phyloP scores from a whole-genome alignment of 2,888 invertebrate species.

The Yponomeuta cagnagella region DNA sequence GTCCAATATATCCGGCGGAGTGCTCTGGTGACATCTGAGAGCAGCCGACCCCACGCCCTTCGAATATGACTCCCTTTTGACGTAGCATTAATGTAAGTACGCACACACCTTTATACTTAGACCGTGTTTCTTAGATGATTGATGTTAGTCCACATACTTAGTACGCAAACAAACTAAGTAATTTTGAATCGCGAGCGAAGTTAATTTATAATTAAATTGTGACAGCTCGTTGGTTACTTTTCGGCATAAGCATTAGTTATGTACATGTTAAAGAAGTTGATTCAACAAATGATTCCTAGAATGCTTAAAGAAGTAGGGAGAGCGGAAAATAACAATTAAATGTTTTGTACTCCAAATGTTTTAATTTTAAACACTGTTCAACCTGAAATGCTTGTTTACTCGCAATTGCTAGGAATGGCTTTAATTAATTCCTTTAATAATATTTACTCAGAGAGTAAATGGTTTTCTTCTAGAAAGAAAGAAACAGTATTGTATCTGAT shows the following conservation, averaged over 20 bases:
- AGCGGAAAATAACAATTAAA: background rate
- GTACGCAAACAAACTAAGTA: background rate
- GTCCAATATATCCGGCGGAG: slow-evolving; percentile 77
- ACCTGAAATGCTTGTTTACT: background rate
- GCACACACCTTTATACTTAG: background rate
- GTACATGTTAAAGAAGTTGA: background rate
- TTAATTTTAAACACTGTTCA: background rate
- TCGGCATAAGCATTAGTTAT: background rate
- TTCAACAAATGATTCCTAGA: background rate
- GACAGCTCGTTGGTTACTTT: background rate
- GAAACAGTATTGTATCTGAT: background rate
- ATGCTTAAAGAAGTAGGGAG: background rate
- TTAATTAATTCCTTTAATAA: background rate
- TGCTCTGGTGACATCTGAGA: slow-evolving; percentile 82
- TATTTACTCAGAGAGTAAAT: too few species aligned
- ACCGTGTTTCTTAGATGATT: background rate
- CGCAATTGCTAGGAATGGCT: background rate
- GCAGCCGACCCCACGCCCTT: slow-evolving; percentile 75
- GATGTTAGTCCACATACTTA: background rate
- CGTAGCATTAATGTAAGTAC: slow-evolving; percentile 71
- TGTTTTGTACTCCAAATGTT: background rate
- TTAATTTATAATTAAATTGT: background rate
- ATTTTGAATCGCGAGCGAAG: background rate
- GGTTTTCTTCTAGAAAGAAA: too few species aligned
- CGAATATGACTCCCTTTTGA: slow-evolving; percentile 74